phyloP scores from a whole-genome alignment of 2,797 vertebrate species.

The Sciurus vulgaris region DNA sequence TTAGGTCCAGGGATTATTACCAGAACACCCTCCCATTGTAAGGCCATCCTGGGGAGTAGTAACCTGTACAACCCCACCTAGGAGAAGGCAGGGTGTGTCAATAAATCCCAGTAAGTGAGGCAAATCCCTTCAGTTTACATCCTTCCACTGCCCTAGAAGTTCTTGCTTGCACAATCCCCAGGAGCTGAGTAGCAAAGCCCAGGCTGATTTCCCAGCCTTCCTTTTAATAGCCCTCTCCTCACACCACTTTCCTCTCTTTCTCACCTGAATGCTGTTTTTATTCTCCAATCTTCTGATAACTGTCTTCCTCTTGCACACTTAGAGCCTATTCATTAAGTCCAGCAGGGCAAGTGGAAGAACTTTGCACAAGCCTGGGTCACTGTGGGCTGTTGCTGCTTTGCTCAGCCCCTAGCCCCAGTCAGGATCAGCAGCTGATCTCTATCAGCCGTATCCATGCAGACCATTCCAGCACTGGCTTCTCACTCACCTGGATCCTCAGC shows the following conservation, averaged over 20 bases:
- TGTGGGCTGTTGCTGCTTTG: too few species aligned
- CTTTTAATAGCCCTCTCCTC: neutral
- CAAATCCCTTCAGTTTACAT: neutral
- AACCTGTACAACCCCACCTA: neutral
- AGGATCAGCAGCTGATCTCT: neutral
- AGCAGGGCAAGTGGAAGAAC: neutral
- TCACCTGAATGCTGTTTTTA: neutral
- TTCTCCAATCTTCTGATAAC: neutral
- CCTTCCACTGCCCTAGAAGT: neutral
- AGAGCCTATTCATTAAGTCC: neutral
- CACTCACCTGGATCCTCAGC: constrained; percentile 55
- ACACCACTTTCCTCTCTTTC: neutral
- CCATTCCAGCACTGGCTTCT: neutral
- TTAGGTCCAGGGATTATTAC: neutral
- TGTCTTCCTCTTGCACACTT: neutral
- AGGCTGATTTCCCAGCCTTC: neutral
- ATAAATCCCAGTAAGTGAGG: neutral
- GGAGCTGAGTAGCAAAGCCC: neutral
- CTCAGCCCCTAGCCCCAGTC: neutral
- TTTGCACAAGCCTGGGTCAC: neutral
- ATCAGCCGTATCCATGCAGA: constrained; percentile 46
- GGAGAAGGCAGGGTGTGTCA: neutral
- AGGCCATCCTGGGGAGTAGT: neutral
- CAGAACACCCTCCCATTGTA: neutral
- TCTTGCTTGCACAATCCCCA: neutral